Evolutionary conservation across 2,113 vertebrate species (phyloP), one percentile per base, ranked within the genome.

Genomic region (Nestor notabilis): DNA sequence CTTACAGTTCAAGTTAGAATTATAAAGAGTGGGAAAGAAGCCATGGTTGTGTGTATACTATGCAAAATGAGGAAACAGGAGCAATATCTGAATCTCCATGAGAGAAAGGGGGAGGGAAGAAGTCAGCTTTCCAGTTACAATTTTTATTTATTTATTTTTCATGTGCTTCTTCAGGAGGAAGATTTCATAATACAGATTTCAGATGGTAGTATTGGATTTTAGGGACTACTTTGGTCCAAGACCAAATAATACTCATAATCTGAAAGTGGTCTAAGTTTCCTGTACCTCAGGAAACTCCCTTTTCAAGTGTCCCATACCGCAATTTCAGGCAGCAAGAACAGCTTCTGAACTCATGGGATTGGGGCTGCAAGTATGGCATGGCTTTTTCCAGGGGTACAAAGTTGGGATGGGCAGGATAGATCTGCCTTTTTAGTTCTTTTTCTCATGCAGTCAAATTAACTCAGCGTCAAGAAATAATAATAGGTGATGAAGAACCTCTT

Each of bases 271-370:
- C 21, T 41, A 52, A 44, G 3, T 68, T 86, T 66, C 9, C 39
- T 60, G 4, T 53, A 41, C 14, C 39, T 65, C 25, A 60, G 64
- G 50, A 71, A 78, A 18, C 24, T 47, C 52, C 5, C 43, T 41
- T 43, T 50, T 84, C 41, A 39, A 17, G 27, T 49, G 6, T 60
- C 7, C 5, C 1, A 0, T 28, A 41, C 21, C 0, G 0, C 43
- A 52, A 24, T 20, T 85, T 80, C 5, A 55, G 19, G 11, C 47
- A 37, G 60, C 27, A 53, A 66, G 25, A 72, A n/a, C 50, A 27
- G 43, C 44, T 60, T 65, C 43, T 39, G 23, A 35, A 39, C 19
- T 23, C 43, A 17, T 9, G 27, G 21, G 10, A 17, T 21, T 31
- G 28, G 17, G 43, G 28, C 14, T 52, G 12, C n/a, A 81, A 21